phyloP scores from a whole-genome alignment of 2,797 vertebrate species.

The Pteropus rufus region DNA sequence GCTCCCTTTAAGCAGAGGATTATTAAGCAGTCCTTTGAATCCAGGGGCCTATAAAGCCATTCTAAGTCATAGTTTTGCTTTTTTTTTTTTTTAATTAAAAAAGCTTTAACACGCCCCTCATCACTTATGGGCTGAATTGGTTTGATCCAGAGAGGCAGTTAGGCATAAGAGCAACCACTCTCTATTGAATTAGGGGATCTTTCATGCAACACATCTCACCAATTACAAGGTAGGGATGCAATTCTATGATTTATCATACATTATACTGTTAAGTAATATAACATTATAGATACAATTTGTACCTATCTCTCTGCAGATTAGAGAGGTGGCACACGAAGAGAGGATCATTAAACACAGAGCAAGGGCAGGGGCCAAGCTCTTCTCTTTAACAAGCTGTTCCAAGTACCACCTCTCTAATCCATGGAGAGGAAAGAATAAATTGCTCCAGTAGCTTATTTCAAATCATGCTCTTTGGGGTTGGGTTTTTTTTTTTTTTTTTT shows the following conservation, averaged over 20 bases:
- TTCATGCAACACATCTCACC: conserved; percentile 84
- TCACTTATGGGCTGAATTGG: conserved; percentile 78
- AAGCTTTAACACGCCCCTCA: conserved; percentile 78
- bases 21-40: conserved; percentile 55
- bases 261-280: conserved; percentile 88
- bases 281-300: conserved; percentile 89
- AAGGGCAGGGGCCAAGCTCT: conserved; percentile 86
- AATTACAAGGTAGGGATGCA: conserved; percentile 86
- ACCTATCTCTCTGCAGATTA: conserved; percentile 85
- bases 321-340: conserved; percentile 85
- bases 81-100: conserved; percentile 78
- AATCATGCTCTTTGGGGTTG: conserved; percentile 70
- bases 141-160: conserved; percentile 83
- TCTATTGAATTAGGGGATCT: conserved; percentile 85
- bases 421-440: conserved; percentile 82
- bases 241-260: conserved; percentile 88
- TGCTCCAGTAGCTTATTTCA: conserved; percentile 78
- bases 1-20: background rate
- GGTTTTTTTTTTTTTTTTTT: background rate
- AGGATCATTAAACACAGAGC: conserved; percentile 86
- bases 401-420: conserved; percentile 86
- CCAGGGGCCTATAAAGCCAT: conserved; percentile 59
- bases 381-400: conserved; percentile 87
- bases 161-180: conserved; percentile 82
- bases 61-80: conserved; percentile 70